phyloP scores from a whole-genome alignment of 2,888 invertebrate species.

The Rambutsinella grinnellia region DNA sequence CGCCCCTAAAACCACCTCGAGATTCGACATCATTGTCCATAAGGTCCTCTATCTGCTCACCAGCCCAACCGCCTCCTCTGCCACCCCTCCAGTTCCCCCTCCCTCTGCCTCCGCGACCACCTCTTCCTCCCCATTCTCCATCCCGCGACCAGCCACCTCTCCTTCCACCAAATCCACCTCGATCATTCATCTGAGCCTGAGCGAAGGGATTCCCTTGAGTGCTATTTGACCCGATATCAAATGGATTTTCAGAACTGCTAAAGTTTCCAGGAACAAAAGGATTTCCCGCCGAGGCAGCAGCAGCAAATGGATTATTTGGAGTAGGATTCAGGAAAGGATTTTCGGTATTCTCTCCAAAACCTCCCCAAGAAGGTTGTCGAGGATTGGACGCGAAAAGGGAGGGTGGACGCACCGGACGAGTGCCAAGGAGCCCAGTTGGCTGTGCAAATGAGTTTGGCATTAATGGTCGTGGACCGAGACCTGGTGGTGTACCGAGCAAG shows the following conservation, averaged over 20 bases:
- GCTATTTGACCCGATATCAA: conserved; percentile 57
- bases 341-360: conserved; percentile 35
- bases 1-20: conserved; percentile 41
- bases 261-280: conserved; percentile 57
- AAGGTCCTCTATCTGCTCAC: conserved; percentile 31
- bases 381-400: background rate
- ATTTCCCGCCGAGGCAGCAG: conserved; percentile 48
- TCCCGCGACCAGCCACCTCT: conserved; percentile 31
- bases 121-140: conserved; percentile 22
- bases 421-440: conserved; percentile 21
- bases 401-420: conserved; percentile 2
- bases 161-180: conserved; percentile 40
- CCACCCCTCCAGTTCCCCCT: conserved; percentile 18
- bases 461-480: conserved; percentile 11
- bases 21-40: conserved; percentile 38
- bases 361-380: conserved; percentile 3
- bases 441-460: conserved; percentile 29
- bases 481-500: conserved; percentile 34
- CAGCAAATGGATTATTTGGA: conserved; percentile 61
- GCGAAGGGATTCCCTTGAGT: conserved; percentile 31
- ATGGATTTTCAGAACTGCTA: conserved; percentile 58
- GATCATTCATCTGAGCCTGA: conserved; percentile 8
- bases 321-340: conserved; percentile 65
- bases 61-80: conserved; percentile 28
- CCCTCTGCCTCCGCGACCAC: conserved; percentile 29